Percentiles rank a stretch among this genome's conserved stretches.
These are phyloP conservation scores for Hedya salicella DNA, from an alignment of 2,888 invertebrate species.

Conservation along the genomic window DNA sequence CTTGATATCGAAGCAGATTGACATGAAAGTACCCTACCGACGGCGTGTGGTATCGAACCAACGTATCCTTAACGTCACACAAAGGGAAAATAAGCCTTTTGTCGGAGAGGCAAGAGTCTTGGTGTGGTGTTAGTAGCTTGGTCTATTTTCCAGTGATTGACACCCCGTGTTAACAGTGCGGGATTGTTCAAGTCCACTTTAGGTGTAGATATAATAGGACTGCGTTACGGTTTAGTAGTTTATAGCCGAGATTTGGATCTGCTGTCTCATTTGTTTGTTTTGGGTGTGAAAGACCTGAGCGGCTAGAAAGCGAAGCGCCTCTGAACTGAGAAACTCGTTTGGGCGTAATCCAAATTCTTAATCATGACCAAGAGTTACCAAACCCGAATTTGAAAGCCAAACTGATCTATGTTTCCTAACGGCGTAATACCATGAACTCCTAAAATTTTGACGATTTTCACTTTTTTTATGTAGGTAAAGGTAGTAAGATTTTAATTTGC, in stretches of 20 bases:
- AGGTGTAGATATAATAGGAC: slow-evolving; percentile 40
- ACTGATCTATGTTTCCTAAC: no score
- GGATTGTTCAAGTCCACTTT: slow-evolving; percentile 44
- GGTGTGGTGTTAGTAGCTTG: neutral
- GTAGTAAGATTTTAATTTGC: no score
- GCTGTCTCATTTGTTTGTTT: slow-evolving; percentile 29
- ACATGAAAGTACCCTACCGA: slow-evolving; percentile 63
- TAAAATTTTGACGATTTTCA: no score
- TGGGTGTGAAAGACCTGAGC: slow-evolving; percentile 14
- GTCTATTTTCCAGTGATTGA: slow-evolving; percentile 57
- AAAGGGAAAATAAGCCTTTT: neutral
- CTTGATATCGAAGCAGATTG: slow-evolving; percentile 57
- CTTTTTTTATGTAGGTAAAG: no score
- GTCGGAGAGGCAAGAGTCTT: neutral
- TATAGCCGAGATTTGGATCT: slow-evolving; percentile 34
- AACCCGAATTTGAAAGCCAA: no score
- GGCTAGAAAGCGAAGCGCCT: no score
- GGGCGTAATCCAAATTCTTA: no score
- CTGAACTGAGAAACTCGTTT: no score
- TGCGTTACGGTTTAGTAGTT: slow-evolving; percentile 35
- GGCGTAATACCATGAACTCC: no score
- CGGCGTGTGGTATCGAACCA: slow-evolving; percentile 50
- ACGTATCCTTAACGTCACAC: neutral
- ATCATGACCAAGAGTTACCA: no score
- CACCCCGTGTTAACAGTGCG: slow-evolving; percentile 64